Conservation (phyloP, 2,113 vertebrate species). For the Aptenodytes patagonicus region DNA sequence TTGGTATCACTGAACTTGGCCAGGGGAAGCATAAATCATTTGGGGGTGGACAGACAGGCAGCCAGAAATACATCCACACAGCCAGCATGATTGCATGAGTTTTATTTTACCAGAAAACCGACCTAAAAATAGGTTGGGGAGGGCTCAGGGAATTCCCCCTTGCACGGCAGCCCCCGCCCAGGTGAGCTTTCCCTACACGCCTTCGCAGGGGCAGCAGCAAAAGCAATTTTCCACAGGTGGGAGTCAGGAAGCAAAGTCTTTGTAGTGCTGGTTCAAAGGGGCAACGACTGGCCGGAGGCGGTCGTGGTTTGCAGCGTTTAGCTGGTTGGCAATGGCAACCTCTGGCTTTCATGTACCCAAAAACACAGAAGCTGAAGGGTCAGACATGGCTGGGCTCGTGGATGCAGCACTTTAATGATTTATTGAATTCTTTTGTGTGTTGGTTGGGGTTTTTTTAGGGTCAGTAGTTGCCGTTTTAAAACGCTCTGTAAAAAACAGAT, state of each 20-base stretch:
- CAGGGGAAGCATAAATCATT: neutral
- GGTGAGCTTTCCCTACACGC: neutral
- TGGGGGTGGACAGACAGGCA: neutral
- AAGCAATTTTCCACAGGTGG: neutral
- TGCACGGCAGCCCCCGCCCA: neutral
- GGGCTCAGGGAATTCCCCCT: neutral
- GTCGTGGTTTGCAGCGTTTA: neutral
- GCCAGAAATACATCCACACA: neutral
- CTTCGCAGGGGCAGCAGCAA: neutral
- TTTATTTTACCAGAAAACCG: neutral
- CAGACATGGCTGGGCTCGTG: neutral
- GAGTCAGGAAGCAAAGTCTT: neutral
- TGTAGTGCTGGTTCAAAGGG: neutral
- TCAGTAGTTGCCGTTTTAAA: neutral
- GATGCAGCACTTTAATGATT: neutral
- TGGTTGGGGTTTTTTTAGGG: neutral
- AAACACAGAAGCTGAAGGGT: neutral
- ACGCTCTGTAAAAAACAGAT: neutral
- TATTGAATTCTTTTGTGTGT: neutral
- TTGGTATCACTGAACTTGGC: neutral
- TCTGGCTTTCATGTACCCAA: neutral
- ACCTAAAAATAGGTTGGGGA: neutral
- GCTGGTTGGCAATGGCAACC: neutral
- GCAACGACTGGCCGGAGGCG: neutral
- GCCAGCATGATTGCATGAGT: neutral